A percentile compares a stretch with the other conserved stretches of the same genome.
Conservation (phyloP, 1,140 invertebrate genomes). For the Drosophila guanche region DNA sequence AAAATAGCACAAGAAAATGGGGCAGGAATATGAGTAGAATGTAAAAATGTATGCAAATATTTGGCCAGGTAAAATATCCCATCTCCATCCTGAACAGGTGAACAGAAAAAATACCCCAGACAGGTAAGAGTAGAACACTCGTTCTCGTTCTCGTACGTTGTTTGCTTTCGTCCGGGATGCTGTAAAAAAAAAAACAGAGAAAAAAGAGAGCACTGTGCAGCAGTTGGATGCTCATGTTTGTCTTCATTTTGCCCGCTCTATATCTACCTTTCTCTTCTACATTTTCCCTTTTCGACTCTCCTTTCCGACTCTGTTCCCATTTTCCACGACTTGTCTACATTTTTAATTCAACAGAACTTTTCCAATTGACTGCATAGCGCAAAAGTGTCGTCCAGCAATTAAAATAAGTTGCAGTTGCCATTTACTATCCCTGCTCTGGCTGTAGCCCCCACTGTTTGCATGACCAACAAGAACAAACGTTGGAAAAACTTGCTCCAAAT, state of each 20-base stretch:
- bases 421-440: slow-evolving; percentile 49
- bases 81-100: slow-evolving; percentile 43
- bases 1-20: slow-evolving; percentile 52
- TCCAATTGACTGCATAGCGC: slow-evolving; percentile 72
- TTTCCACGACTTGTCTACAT: slow-evolving; percentile 37
- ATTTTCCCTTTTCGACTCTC: not conserved
- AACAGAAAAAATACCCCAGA: slow-evolving; percentile 21
- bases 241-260: slow-evolving; percentile 18
- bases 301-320: not conserved
- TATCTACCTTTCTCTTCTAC: not conserved
- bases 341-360: slow-evolving; percentile 74
- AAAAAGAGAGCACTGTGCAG: slow-evolving; percentile 27
- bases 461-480: slow-evolving; percentile 49
- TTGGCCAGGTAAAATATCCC: slow-evolving; percentile 50
- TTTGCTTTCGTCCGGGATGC: slow-evolving; percentile 17
- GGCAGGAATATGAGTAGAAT: slow-evolving; percentile 35
- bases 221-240: slow-evolving; percentile 44
- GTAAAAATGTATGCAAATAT: slow-evolving; percentile 60
- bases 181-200: slow-evolving; percentile 6
- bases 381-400: slow-evolving; percentile 76
- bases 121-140: not conserved
- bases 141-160: slow-evolving; percentile 21
- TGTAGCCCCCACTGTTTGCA: slow-evolving; percentile 49
- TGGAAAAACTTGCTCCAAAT: slow-evolving; percentile 41
- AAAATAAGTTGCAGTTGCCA: slow-evolving; percentile 75